These are phyloP conservation scores for Pseudomyrmex dendroicus DNA, from an alignment of 1,140 invertebrate species.

Conservation along the genomic window DNA sequence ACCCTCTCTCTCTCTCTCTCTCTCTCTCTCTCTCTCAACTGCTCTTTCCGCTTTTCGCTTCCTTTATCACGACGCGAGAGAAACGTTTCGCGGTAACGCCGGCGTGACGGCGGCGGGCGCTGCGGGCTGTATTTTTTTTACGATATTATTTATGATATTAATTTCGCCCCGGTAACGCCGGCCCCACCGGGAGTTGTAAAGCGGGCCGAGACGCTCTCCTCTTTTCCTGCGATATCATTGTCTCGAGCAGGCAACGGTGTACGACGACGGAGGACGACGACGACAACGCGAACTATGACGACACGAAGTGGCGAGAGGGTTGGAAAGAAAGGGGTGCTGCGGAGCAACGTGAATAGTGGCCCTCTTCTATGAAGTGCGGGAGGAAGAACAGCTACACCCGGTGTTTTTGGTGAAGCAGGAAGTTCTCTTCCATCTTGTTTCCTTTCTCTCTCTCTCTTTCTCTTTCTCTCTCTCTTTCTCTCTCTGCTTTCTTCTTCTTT, in stretches of 20 bases:
- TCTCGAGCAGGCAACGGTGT: slow-evolving; percentile 76
- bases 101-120: slow-evolving; percentile 64
- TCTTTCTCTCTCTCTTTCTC: slow-evolving; percentile 25
- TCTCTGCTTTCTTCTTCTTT: not conserved
- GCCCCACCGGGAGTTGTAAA: slow-evolving; percentile 84
- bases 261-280: slow-evolving; percentile 49
- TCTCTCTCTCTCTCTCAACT: slow-evolving; percentile 14
- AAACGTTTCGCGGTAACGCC: slow-evolving; percentile 73
- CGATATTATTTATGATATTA: slow-evolving; percentile 86
- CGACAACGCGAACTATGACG: slow-evolving; percentile 46
- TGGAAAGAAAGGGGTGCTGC: slow-evolving; percentile 82
- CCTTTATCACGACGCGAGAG: slow-evolving; percentile 72
- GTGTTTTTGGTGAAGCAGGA: slow-evolving; percentile 80
- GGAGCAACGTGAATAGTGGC: slow-evolving; percentile 81
- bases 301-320: slow-evolving; percentile 45
- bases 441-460: slow-evolving; percentile 2
- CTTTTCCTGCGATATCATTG: slow-evolving; percentile 84
- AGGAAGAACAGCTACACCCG: slow-evolving; percentile 71
- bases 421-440: slow-evolving; percentile 65
- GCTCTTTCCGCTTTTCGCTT: slow-evolving; percentile 23
- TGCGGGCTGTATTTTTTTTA: slow-evolving; percentile 80
- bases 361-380: slow-evolving; percentile 66
- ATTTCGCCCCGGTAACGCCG: slow-evolving; percentile 80
- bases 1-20: not conserved
- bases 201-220: slow-evolving; percentile 75